These are phyloP conservation scores for Zaprionus taronus DNA, from an alignment of 1,140 invertebrate species.

Conservation along the genomic window DNA sequence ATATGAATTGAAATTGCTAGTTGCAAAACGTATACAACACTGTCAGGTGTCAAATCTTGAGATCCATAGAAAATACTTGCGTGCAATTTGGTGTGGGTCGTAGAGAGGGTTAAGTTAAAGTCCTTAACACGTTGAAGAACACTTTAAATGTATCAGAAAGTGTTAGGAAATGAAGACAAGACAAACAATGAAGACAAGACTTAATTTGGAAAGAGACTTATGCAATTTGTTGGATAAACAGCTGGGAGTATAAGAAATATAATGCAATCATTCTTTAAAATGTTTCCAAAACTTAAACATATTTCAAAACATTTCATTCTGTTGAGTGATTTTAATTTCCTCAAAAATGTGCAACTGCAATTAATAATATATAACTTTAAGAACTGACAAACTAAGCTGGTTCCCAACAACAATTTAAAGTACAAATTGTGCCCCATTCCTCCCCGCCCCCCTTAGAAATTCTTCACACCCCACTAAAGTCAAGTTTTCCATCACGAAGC, in stretches of 20 bases:
- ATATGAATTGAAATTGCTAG: neutral
- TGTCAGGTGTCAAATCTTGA: neutral
- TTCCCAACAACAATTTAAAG: neutral
- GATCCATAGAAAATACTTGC: neutral
- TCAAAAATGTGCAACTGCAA: neutral
- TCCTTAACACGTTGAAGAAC: neutral
- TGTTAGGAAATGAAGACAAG: neutral
- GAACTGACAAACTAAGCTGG: neutral
- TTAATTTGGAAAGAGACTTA: neutral
- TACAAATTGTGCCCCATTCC: neutral
- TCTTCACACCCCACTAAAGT: conserved; percentile 21
- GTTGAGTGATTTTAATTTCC: neutral
- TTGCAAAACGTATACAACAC: neutral
- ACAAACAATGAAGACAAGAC: too few species aligned
- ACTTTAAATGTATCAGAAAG: neutral
- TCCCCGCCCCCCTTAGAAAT: neutral
- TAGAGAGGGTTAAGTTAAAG: neutral
- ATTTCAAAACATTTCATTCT: neutral
- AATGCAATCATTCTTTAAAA: neutral
- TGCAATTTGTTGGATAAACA: neutral
- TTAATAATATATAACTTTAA: neutral
- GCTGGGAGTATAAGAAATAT: neutral
- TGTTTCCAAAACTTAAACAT: neutral
- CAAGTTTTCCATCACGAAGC: conserved; percentile 6
- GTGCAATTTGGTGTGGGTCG: neutral